Percentiles rank a stretch among this genome's conserved stretches.
Conservation (phyloP, 2,888 invertebrate genomes). For the Pristionchus japonicus region DNA sequence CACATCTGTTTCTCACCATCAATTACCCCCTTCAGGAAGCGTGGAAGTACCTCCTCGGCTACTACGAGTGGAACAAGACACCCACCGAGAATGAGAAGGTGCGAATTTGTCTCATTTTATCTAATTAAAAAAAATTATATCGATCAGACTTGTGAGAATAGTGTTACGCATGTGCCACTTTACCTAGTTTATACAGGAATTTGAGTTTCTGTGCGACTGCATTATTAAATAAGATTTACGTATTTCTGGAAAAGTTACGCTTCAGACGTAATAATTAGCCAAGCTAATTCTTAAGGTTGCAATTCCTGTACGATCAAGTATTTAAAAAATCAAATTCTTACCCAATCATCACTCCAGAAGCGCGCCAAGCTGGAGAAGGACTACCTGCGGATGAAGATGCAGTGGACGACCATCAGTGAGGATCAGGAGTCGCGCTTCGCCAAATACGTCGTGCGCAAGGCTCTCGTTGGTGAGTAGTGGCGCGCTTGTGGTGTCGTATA, state of each 20-base stretch:
- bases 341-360: conserved; percentile 75
- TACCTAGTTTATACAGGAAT: too few relatives aligned
- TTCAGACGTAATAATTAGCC: too few relatives aligned
- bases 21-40: conserved; percentile 79
- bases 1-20: neutral
- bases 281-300: too few relatives aligned
- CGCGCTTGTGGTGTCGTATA: neutral
- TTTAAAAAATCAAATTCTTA: neutral
- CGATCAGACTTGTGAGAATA: too few relatives aligned
- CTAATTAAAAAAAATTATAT: too few relatives aligned
- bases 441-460: conserved; percentile 90
- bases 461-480: conserved; percentile 85
- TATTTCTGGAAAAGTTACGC: neutral
- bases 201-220: too few relatives aligned
- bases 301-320: too few relatives aligned
- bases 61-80: conserved; percentile 88
- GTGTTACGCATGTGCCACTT: too few relatives aligned
- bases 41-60: conserved; percentile 94
- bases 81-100: conserved; percentile 82
- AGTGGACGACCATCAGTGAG: conserved; percentile 91
- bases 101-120: too few relatives aligned
- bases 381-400: conserved; percentile 84
- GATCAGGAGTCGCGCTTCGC: conserved; percentile 90
- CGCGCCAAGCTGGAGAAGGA: conserved; percentile 81
- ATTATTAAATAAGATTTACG: too few relatives aligned